Evolutionary conservation across 2,797 vertebrate genomes (phyloP).

Genomic region (Gymnopithys bicolor): DNA sequence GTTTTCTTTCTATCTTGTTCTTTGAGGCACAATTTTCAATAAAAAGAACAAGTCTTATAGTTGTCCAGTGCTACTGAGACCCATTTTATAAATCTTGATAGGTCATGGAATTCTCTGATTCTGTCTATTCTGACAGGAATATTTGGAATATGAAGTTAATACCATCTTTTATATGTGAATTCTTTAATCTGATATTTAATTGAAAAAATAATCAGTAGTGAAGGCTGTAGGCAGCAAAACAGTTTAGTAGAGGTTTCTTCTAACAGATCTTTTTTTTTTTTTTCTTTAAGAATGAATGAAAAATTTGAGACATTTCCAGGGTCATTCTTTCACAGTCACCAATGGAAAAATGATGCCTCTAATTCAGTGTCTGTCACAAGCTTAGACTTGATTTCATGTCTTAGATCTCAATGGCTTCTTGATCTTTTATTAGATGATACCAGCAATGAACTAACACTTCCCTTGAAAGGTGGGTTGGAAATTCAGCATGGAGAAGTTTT

Average conservation of each 20-base stretch:
- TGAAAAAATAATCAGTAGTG: not conserved
- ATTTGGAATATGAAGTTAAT: not conserved
- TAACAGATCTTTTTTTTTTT: not conserved
- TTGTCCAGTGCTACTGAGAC: not conserved
- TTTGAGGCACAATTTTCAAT: not conserved
- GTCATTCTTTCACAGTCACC: not conserved
- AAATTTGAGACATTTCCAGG: not conserved
- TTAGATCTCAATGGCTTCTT: not conserved
- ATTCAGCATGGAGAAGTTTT: not conserved
- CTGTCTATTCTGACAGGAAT: not conserved
- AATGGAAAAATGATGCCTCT: not conserved
- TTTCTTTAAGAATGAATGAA: not conserved
- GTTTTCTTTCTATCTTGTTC: not conserved
- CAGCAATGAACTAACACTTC: not conserved
- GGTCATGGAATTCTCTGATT: not conserved
- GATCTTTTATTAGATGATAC: not conserved
- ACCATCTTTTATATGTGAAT: not conserved
- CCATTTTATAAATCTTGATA: not conserved
- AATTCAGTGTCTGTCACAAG: not conserved
- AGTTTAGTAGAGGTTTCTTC: not conserved
- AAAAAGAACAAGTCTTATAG: not conserved
- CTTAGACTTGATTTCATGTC: not conserved
- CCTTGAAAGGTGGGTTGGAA: not conserved
- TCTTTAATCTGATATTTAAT: not conserved
- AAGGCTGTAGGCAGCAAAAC: not conserved